Evolutionary conservation across 2,888 invertebrate species (phyloP).

Genomic region (Quadroppia sp.): DNA sequence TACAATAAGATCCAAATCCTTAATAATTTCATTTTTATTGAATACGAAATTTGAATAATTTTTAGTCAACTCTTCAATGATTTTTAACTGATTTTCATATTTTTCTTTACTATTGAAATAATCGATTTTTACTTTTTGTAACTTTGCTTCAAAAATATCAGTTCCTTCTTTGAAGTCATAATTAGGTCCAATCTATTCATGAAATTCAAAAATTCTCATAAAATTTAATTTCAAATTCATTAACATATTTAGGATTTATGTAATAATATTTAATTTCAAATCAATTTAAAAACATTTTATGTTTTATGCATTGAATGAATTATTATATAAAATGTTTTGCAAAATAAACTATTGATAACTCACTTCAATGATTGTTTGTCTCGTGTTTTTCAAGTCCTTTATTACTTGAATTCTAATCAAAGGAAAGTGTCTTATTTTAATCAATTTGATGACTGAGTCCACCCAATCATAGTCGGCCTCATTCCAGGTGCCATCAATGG

Average conservation of each 20-base stretch:
- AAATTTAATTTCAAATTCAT: too few relatives aligned
- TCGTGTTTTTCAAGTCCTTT: constrained; percentile 14
- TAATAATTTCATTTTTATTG: too few relatives aligned
- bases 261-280: too few relatives aligned
- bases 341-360: neutral
- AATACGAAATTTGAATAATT: too few relatives aligned
- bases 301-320: too few relatives aligned
- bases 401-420: constrained; percentile 34
- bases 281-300: too few relatives aligned
- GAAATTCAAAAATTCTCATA: too few relatives aligned
- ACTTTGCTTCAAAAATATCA: neutral
- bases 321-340: neutral
- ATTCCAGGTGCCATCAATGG: neutral
- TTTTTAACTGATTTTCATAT: too few relatives aligned
- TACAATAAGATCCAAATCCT: too few relatives aligned
- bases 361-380: constrained; percentile 20
- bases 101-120: too few relatives aligned
- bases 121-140: neutral
- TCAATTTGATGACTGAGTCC: constrained; percentile 10
- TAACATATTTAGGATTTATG: too few relatives aligned
- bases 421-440: constrained; percentile 18
- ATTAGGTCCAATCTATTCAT: neutral
- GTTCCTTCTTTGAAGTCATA: neutral
- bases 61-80: too few relatives aligned
- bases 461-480: neutral